phyloP scores from a whole-genome alignment of 2,888 invertebrate genomes.

The Drosophila neotestacea region DNA sequence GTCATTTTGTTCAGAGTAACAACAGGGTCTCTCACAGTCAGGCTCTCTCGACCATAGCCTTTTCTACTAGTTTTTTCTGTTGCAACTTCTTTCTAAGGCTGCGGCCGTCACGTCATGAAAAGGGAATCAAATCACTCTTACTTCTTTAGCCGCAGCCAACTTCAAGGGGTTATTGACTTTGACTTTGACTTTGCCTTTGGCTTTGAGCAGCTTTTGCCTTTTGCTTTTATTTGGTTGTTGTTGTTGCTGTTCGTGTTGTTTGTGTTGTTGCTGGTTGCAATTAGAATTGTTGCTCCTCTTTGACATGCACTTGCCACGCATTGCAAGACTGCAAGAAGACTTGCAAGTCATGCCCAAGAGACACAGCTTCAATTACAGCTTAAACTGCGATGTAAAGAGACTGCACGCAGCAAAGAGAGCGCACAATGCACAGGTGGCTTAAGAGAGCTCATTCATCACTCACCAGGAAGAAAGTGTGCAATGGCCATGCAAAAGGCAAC shows the following conservation, averaged over 20 bases:
- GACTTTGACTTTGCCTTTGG: slow-evolving; percentile 59
- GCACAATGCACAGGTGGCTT: slow-evolving; percentile 46
- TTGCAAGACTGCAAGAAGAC: slow-evolving; percentile 40
- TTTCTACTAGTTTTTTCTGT: no score
- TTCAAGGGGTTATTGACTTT: slow-evolving; percentile 72
- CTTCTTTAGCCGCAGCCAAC: slow-evolving; percentile 62
- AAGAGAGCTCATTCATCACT: slow-evolving; percentile 41
- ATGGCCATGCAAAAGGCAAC: slow-evolving; percentile 43
- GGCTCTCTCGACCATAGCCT: no score
- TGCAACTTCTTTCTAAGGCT: slow-evolving; percentile 51
- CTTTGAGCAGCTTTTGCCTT: slow-evolving; percentile 36
- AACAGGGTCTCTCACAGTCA: no score
- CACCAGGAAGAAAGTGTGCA: slow-evolving; percentile 78
- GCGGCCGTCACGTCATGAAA: slow-evolving; percentile 70
- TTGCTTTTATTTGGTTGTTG: slow-evolving; percentile 38
- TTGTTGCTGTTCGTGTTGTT: not conserved
- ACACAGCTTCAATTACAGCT: slow-evolving; percentile 15
- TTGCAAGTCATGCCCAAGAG: slow-evolving; percentile 47
- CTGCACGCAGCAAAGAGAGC: slow-evolving; percentile 32
- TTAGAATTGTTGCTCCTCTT: slow-evolving; percentile 66
- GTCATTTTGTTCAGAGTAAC: no score
- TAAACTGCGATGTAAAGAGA: slow-evolving; percentile 23
- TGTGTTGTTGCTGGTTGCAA: slow-evolving; percentile 41
- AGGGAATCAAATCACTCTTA: slow-evolving; percentile 82
- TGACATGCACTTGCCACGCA: slow-evolving; percentile 58